Evolutionary conservation across 35 echinoderm and acorn worm species (phyloP).

Genomic region (Acanthaster planci): DNA sequence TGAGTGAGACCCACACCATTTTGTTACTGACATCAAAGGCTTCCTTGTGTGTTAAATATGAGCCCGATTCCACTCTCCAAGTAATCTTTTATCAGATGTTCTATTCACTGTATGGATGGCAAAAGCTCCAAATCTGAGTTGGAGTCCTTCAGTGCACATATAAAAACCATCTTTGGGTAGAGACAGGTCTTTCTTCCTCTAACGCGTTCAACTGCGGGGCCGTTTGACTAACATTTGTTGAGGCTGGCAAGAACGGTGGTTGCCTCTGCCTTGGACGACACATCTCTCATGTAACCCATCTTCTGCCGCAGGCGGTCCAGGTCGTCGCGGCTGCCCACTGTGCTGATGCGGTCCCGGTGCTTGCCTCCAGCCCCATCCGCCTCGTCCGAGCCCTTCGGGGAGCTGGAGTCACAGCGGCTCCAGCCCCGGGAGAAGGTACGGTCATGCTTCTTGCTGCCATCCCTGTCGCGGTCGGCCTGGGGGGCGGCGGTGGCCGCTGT

Average conservation of each 20-base stretch:
- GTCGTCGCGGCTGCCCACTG: constrained; percentile 61
- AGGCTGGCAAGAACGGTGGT: constrained; percentile 42
- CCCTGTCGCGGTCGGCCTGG: constrained; percentile 9
- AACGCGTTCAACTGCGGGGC: too few species aligned
- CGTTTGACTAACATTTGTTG: constrained; percentile 25
- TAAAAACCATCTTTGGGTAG: too few species aligned
- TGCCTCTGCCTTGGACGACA: constrained; percentile 41
- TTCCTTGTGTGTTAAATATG: too few species aligned
- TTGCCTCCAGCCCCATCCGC: constrained; percentile 29
- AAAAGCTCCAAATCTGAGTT: too few species aligned
- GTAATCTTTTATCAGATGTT: too few species aligned
- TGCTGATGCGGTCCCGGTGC: constrained; percentile 40
- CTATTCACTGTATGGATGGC: too few species aligned
- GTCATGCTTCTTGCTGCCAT: constrained; percentile 45
- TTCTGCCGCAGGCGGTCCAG: constrained; percentile 35
- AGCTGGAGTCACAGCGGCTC: constrained; percentile 74
- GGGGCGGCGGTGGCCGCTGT: too few species aligned
- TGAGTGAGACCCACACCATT: too few species aligned
- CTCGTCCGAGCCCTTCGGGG: constrained; percentile 66
- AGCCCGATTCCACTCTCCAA: too few species aligned
- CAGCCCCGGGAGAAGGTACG: constrained; percentile 87
- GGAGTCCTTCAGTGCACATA: too few species aligned
- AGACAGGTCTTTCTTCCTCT: too few species aligned
- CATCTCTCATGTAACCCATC: constrained; percentile 38
- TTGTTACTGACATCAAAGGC: too few species aligned